Evolutionary conservation across 2,888 invertebrate genomes (phyloP), one percentile per base, ranked within the genome.

Genomic region (Papilio protenor): DNA sequence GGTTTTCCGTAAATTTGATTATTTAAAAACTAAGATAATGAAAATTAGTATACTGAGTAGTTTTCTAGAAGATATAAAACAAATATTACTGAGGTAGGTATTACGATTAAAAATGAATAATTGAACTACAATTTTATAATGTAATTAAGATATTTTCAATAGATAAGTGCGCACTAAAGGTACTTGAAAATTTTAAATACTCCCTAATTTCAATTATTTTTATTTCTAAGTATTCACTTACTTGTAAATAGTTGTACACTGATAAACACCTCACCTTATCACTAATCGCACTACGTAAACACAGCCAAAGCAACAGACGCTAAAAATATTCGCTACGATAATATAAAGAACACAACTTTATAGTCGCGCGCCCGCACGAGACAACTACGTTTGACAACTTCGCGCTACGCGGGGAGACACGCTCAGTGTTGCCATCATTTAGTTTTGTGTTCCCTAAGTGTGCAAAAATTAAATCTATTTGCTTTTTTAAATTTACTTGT

Each of bases 201-300:
- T 16, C 33, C n/a, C n/a, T 11, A 18, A 27, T 40, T 66, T 11
- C n/a, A 66, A 66, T 3, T 66, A 1, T 66, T 40, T 40, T 11
- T 40, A n/a, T 66, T 66, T 8, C 66, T 18, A 66, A 40, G n/a
- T 11, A 66, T 59, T 49, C 16, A n/a, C 77, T 78, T 72, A 75
- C 75, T 57, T 78, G 47, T 55, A 40, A 55, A 18, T 64, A 47
- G 40, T n/a, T 74, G 21, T 75, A 72, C 23, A 72, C 47, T 27
- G 72, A 76, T 77, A 72, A 77, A 59, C 74, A 79, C 75, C 40
- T 18, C 83, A 87, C 87, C 87, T 89, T 93, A 92, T 92, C 93
- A 92, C 92, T 87, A 83, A 87, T 84, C 88, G 87, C 86, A 83
- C 87, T 86, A 85, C 81, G 87, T 89, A 89, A 89, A 90, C 89